A percentile compares a stretch with the other conserved stretches of the same genome.
Conservation (phyloP, 23 tunicate genomes). For the Aplidium turbinatum region DNA sequence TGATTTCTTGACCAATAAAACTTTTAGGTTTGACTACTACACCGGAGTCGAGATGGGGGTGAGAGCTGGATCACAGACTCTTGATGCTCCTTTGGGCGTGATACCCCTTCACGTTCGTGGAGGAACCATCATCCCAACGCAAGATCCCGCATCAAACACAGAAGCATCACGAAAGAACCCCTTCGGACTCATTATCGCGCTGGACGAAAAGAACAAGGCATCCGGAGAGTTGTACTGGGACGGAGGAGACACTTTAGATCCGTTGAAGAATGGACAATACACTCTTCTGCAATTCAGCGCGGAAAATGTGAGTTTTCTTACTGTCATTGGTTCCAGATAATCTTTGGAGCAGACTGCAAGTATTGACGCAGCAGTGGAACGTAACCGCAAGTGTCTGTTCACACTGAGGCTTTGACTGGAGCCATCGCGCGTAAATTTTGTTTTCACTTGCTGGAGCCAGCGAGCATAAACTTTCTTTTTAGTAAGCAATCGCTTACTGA, state of each 20-base stretch:
- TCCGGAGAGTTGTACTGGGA: constrained; percentile 92
- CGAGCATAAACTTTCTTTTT: too few relatives aligned
- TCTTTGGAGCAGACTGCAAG: too few relatives aligned
- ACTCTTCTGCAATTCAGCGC: constrained; percentile 57
- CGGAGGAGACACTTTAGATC: constrained; percentile 68
- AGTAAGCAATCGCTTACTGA: too few relatives aligned
- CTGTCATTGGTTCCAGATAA: too few relatives aligned
- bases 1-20: too few relatives aligned
- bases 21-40: constrained; percentile 72
- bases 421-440: too few relatives aligned
- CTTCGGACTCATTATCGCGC: constrained; percentile 88
- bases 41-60: constrained; percentile 44
- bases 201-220: constrained; percentile 74
- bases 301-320: constrained; percentile 50
- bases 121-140: constrained; percentile 82
- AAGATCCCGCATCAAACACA: constrained; percentile 87
- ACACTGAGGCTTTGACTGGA: too few relatives aligned
- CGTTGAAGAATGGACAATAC: constrained; percentile 53
- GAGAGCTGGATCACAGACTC: constrained; percentile 16
- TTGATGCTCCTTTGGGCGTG: constrained; percentile 70
- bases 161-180: constrained; percentile 73
- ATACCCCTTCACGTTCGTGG: constrained; percentile 92
- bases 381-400: too few relatives aligned
- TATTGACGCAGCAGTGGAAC: too few relatives aligned
- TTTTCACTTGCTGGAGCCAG: too few relatives aligned